Conservation (phyloP, 2,797 vertebrate species). For the Diglossa cyanea region DNA sequence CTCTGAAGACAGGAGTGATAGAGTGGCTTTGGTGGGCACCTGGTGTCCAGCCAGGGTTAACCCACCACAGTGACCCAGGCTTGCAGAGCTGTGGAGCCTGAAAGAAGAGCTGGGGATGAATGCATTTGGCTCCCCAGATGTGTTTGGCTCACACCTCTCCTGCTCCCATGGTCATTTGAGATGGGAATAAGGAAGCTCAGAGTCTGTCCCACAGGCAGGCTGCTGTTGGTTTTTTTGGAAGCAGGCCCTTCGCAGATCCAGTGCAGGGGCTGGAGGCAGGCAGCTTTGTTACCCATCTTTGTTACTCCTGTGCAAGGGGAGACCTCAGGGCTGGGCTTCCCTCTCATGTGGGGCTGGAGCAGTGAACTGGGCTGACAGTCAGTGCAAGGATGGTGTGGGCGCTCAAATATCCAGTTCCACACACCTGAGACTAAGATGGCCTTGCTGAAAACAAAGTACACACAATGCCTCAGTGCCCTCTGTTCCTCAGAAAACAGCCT, state of each 20-base stretch:
- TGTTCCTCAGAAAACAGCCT: background rate
- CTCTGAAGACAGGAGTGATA: background rate
- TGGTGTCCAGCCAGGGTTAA: background rate
- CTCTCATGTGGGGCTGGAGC: background rate
- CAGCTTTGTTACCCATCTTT: background rate
- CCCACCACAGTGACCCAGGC: background rate
- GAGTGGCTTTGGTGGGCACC: background rate
- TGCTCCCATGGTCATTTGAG: background rate
- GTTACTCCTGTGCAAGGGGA: background rate
- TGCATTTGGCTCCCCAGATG: background rate
- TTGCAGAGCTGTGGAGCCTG: background rate
- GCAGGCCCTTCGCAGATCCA: background rate
- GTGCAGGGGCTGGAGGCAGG: rapidly evolving
- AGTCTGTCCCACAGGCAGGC: background rate
- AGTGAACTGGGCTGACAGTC: background rate
- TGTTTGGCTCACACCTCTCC: background rate
- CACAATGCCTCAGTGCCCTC: background rate
- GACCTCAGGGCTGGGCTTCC: background rate
- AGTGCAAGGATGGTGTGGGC: background rate
- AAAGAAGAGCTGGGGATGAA: background rate
- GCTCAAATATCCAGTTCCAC: background rate
- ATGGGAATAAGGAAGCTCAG: background rate
- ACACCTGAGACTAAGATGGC: background rate
- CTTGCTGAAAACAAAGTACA: background rate
- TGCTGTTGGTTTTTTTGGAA: background rate